Evolutionary conservation across 2,797 vertebrate species (phyloP), one percentile per base, ranked within the genome.

Genomic region (Sebastes kiyomatsui): DNA sequence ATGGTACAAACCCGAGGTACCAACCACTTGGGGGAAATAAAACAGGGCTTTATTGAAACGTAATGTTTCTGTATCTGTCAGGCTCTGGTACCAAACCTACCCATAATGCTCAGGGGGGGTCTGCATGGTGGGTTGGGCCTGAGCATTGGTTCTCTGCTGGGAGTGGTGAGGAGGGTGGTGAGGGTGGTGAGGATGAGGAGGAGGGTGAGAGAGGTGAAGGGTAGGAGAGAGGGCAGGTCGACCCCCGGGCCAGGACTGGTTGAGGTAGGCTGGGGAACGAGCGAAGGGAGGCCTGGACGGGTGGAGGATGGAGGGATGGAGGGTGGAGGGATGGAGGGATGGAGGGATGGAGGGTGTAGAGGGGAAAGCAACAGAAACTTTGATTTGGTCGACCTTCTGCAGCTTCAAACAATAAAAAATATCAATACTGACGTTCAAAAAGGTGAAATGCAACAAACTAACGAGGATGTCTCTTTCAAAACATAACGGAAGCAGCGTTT

Each of bases 181-280:
- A 49, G 16, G 46, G 7, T 13, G 46, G 3, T 8, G 52, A 22
- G 18, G 49, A 20, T 10, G 52, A 54, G 52, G 52, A 54, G 52
- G 1, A 23, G 69, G 76, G 23, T 77, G 79, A 54, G 67, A 56
- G 68, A 70, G 49, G n/a, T 74, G 88, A 30, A 88, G 80, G 93
- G 95, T 92, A 82, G 90, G 90, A 54, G 93, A 94, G 84, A 91
- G 86, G 49, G 79, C 55, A 11, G 82, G 83, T 18, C 79, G 62
- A 87, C 91, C 42, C 54, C 92, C 94, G 85, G 94, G 84, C 90
- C 93, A 96, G 91, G 93, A 85, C 76, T 92, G 94, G 91, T 91
- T 94, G 92, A 79, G 85, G 85, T 74, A 93, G 82, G 75, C 82
- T 2, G 92, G 88, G 78, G 93, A 92, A 20, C 80, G 88, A 80